Evolutionary conservation across 1,140 invertebrate genomes (phyloP).

Genomic region (Scylla paramamosain): DNA sequence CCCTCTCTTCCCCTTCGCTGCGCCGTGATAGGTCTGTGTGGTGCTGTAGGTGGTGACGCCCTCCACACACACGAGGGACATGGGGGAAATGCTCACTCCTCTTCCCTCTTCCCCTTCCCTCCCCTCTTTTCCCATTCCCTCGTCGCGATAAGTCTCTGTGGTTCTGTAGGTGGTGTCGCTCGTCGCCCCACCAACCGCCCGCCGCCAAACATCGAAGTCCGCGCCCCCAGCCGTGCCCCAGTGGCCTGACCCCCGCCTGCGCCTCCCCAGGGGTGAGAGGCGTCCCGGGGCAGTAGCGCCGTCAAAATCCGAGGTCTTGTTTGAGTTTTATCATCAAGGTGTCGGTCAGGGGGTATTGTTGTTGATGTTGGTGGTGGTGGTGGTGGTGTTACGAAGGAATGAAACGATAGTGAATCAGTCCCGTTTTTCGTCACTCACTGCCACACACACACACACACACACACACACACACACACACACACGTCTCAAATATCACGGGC

Average conservation of each 20-base stretch:
- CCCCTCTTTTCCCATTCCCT: no score
- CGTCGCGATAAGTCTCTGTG: neutral
- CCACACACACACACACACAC: neutral
- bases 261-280: neutral
- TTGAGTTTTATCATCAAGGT: neutral
- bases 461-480: conserved; percentile 20
- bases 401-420: neutral
- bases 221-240: neutral
- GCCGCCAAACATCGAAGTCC: neutral
- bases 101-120: no score
- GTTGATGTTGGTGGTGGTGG: no score
- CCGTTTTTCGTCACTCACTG: neutral
- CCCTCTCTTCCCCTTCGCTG: no score
- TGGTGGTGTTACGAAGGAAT: neutral
- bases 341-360: neutral
- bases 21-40: no score
- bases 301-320: neutral
- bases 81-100: no score
- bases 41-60: no score
- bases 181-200: neutral
- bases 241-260: neutral
- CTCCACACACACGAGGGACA: no score
- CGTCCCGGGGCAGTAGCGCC: neutral
- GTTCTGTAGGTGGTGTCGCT: neutral
- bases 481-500: neutral